Conservation (phyloP, 2,888 invertebrate species). For the Ectemnius cavifrons region DNA sequence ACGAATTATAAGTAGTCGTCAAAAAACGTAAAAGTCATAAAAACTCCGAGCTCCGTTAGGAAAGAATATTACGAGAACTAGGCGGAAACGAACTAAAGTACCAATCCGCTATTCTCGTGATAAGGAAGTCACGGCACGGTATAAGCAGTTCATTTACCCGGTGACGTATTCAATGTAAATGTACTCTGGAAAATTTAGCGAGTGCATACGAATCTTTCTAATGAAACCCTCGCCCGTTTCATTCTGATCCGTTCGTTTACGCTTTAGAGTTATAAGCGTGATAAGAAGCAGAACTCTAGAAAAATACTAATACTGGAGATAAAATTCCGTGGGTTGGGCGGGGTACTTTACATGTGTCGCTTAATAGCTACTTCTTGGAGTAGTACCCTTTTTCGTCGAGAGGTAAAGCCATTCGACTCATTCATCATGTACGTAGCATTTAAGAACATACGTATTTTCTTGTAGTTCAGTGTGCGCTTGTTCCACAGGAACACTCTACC, state of each 20-base stretch:
- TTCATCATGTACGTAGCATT: no score
- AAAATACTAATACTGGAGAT: conserved; percentile 3
- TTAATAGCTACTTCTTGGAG: background rate
- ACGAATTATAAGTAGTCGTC: conserved; percentile 25
- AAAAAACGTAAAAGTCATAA: conserved; percentile 41
- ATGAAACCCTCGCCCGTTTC: conserved; percentile 7
- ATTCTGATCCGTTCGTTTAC: conserved; percentile 8
- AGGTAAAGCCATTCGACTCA: no score
- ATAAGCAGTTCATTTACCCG: no score
- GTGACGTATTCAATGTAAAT: no score
- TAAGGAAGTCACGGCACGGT: background rate
- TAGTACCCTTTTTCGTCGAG: no score
- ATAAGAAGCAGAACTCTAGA: conserved; percentile 1
- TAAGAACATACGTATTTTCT: no score
- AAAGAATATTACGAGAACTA: conserved; percentile 18
- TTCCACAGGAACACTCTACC: no score
- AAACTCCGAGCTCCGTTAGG: conserved; percentile 17
- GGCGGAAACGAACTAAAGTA: conserved; percentile 2
- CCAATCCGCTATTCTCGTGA: conserved; percentile 2
- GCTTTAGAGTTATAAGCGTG: background rate
- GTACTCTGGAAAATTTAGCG: conserved; percentile 30
- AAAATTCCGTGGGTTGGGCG: background rate
- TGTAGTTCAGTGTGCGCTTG: no score
- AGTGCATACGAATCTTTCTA: conserved; percentile 14
- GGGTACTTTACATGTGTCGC: background rate